These are phyloP conservation scores for Gymnothorax reevesii DNA, from an alignment of 2,797 vertebrate genomes.

Conservation along the genomic window DNA sequence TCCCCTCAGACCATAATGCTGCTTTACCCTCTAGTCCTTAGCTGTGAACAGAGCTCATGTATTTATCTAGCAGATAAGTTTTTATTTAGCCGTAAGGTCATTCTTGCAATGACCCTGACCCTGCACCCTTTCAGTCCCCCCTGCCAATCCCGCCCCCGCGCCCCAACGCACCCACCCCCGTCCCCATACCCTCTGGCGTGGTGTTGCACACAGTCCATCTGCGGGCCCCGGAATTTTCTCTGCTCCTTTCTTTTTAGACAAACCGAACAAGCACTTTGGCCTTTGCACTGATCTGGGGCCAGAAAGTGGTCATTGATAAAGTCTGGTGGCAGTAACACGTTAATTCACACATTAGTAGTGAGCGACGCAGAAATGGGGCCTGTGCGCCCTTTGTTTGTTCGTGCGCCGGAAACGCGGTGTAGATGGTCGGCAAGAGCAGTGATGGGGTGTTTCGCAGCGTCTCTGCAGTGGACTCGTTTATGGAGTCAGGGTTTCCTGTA, in stretches of 20 bases:
- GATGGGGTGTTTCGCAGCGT: neutral
- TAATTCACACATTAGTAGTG: slow-evolving; percentile 44
- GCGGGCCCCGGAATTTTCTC: neutral
- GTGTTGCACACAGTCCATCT: neutral
- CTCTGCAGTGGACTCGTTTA: neutral
- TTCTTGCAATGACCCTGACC: slow-evolving; percentile 9
- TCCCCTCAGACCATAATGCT: neutral
- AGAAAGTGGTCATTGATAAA: slow-evolving; percentile 36
- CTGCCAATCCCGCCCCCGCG: neutral
- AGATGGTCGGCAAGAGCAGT: slow-evolving; percentile 2
- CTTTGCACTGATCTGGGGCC: slow-evolving; percentile 31
- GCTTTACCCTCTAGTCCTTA: neutral
- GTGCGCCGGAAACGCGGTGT: neutral
- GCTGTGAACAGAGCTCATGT: slow-evolving; percentile 16
- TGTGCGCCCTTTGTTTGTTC: slow-evolving; percentile 37
- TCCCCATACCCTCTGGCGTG: neutral
- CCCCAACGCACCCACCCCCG: neutral
- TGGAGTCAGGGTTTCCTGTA: neutral
- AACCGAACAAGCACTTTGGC: slow-evolving; percentile 24
- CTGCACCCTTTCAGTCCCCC: neutral
- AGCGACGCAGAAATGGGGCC: slow-evolving; percentile 48
- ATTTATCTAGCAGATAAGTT: slow-evolving; percentile 19
- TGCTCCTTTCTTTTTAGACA: slow-evolving; percentile 2
- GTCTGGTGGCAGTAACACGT: slow-evolving; percentile 21
- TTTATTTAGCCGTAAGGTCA: slow-evolving; percentile 18